Percentiles rank a stretch among this genome's conserved stretches.
These are phyloP conservation scores for Chlorops oryzae DNA, from an alignment of 1,140 invertebrate species.

Conservation along the genomic window DNA sequence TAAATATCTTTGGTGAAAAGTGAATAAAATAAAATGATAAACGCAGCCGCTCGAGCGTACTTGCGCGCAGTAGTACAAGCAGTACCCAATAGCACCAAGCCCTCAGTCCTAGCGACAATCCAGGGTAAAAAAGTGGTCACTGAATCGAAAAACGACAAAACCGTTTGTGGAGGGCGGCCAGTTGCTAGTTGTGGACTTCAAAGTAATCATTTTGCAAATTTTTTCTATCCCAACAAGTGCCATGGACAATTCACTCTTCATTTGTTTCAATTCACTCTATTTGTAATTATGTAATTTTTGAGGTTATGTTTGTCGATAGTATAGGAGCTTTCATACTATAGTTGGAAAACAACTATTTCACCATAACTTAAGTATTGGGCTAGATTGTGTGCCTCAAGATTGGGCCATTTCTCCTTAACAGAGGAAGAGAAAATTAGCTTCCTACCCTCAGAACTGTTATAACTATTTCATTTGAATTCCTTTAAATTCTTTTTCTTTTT, in stretches of 20 bases:
- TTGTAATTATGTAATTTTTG: neutral
- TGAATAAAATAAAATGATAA: too few species aligned
- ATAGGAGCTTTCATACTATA: neutral
- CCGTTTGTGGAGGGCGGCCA: conserved; percentile 6
- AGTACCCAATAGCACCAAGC: conserved; percentile 53
- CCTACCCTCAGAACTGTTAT: too few species aligned
- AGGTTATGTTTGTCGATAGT: neutral
- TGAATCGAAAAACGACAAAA: conserved; percentile 3
- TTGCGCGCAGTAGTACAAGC: conserved; percentile 55
- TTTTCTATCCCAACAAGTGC: neutral
- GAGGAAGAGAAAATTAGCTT: too few species aligned
- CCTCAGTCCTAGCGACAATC: conserved; percentile 45
- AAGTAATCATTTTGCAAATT: conserved; percentile 13
- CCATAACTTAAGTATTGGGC: too few species aligned
- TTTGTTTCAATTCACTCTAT: neutral
- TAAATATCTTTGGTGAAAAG: too few species aligned
- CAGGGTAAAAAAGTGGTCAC: conserved; percentile 44
- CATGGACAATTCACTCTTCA: neutral
- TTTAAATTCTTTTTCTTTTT: too few species aligned
- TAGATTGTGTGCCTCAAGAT: too few species aligned
- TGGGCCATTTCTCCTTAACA: too few species aligned
- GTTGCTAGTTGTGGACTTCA: neutral
- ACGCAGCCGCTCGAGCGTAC: conserved; percentile 60
- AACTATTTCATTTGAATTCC: too few species aligned
- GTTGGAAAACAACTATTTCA: too few species aligned